Conservation (phyloP, 2,888 invertebrate species). For the Eristalis tenax region DNA sequence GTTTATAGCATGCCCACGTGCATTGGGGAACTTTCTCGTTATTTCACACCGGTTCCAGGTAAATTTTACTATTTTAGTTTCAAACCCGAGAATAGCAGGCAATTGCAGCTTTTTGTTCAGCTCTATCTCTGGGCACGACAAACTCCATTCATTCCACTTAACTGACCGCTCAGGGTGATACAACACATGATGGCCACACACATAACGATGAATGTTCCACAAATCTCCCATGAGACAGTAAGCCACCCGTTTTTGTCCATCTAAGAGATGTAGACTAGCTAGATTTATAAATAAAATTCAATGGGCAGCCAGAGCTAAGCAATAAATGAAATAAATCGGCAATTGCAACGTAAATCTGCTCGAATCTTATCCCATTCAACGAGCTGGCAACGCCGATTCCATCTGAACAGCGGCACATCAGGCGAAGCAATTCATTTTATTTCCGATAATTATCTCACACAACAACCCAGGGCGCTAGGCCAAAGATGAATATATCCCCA, state of each 20-base stretch:
- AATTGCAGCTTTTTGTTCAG: too few relatives aligned
- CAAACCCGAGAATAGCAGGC: too few relatives aligned
- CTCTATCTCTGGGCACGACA: too few relatives aligned
- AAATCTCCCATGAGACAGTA: too few relatives aligned
- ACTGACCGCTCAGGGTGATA: too few relatives aligned
- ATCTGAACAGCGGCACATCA: background rate
- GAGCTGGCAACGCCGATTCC: background rate
- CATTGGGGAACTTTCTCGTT: too few relatives aligned
- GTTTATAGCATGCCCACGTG: too few relatives aligned
- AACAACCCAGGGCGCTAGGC: background rate
- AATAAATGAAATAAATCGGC: background rate
- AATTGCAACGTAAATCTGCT: background rate
- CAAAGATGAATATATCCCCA: conserved; percentile 35
- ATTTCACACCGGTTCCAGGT: too few relatives aligned
- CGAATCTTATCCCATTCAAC: background rate
- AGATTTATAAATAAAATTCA: background rate
- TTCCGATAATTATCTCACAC: conserved; percentile 21
- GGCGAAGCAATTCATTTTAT: conserved; percentile 14
- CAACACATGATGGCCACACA: too few relatives aligned
- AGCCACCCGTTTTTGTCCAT: background rate
- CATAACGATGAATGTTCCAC: too few relatives aligned
- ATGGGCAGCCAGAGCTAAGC: background rate
- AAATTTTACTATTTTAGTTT: too few relatives aligned
- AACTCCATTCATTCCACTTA: too few relatives aligned
- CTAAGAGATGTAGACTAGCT: background rate